These are phyloP conservation scores for Graptemys geographica DNA, from an alignment of 2,797 vertebrate genomes.

Conservation along the genomic window DNA sequence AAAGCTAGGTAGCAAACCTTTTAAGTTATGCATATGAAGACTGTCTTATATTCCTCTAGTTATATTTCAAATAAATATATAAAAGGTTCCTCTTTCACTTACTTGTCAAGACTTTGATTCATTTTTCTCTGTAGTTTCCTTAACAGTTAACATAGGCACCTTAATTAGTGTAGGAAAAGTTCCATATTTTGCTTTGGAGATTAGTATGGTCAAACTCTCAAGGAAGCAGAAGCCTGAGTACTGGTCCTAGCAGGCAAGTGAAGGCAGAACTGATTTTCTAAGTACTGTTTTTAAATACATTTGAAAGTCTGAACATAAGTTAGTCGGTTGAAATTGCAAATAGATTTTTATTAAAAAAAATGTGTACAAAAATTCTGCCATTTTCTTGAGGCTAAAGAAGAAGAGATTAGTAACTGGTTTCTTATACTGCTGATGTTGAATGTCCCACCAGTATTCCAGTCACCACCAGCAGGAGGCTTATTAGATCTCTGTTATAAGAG, in stretches of 20 bases:
- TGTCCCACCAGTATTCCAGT: background rate
- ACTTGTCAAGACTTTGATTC: background rate
- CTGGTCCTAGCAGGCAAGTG: background rate
- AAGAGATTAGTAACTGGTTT: background rate
- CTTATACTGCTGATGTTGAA: background rate
- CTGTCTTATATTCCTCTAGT: background rate
- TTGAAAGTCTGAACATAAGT: background rate
- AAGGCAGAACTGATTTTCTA: background rate
- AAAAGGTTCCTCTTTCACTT: background rate
- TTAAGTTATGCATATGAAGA: background rate
- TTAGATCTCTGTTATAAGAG: background rate
- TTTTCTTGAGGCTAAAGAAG: background rate
- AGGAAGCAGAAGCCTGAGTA: background rate
- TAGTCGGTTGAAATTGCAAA: background rate
- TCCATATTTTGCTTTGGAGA: background rate
- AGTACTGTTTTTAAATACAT: background rate
- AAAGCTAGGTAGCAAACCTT: background rate
- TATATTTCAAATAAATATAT: background rate
- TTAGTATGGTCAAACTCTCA: background rate
- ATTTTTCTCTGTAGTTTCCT: fast-evolving
- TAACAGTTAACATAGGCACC: background rate
- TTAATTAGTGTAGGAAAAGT: background rate
- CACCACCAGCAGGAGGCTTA: background rate
- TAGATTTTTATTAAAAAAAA: background rate
- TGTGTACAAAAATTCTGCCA: background rate